Percentiles rank a stretch among this genome's conserved stretches.
Conservation (phyloP, 2,797 vertebrate species). For the Argentina silus region DNA sequence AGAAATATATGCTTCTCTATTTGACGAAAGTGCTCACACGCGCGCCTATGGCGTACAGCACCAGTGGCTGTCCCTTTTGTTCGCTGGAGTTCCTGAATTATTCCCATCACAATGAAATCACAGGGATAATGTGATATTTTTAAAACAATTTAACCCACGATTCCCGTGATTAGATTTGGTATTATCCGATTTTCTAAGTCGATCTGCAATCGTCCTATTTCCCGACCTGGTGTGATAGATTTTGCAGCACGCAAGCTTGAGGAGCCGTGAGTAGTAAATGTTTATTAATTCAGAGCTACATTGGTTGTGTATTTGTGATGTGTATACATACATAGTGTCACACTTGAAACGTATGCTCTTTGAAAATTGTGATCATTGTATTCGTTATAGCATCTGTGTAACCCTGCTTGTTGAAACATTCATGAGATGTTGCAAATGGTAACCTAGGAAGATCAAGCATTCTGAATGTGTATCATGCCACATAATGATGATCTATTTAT, state of each 20-base stretch:
- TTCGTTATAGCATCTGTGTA: constrained; percentile 3
- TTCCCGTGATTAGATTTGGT: constrained; percentile 39
- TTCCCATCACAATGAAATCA: constrained; percentile 71
- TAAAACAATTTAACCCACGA: constrained; percentile 37
- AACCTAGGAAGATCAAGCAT: not conserved
- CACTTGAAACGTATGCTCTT: not conserved
- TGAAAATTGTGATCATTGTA: not conserved
- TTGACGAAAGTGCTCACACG: constrained; percentile 75
- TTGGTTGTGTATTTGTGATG: constrained; percentile 14
- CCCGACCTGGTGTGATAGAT: constrained; percentile 58
- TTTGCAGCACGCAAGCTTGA: constrained; percentile 69
- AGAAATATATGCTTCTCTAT: constrained; percentile 42
- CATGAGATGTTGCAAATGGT: not conserved
- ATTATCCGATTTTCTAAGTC: constrained; percentile 55
- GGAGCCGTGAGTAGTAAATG: constrained; percentile 81
- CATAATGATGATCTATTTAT: constrained; percentile 4
- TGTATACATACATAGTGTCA: constrained; percentile 1
- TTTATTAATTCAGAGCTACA: constrained; percentile 52
- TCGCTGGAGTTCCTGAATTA: constrained; percentile 77
- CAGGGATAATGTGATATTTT: constrained; percentile 53
- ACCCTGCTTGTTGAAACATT: constrained; percentile 18
- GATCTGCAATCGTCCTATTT: constrained; percentile 48
- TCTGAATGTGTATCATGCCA: not conserved
- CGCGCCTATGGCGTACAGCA: constrained; percentile 59
- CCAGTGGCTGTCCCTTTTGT: constrained; percentile 79